Base-by-base conservation (phyloP, 2,113 vertebrate genomes). In the Camelus bactrianus region DNA sequence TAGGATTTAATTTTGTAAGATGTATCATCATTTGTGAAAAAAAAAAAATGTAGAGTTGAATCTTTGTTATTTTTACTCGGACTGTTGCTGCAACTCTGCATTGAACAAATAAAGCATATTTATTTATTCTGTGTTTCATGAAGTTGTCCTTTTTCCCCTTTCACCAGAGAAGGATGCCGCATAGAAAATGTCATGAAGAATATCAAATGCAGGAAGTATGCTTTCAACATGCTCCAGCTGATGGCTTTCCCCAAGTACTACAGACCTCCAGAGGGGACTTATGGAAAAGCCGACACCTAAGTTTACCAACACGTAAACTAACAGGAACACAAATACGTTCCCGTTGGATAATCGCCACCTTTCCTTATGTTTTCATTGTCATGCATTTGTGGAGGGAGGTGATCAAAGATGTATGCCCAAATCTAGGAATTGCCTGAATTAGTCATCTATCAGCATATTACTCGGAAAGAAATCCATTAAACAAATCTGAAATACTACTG, bases 111-210 rank as follows among this genome's bases (percentile, higher is more conserved):
- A 99, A 99, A 99, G 98, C 98, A 96, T 99, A 99, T 99, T 99
- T 99, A 96, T 98, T 98, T 99, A 99, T 98, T 98, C 98, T 76
- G 94, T 99, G 98, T 98, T 99, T 99, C 98, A 99, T 98, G 98
- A 98, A 98, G 98, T 98, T 99, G 98, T 99, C 30, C 98, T 99
- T 99, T 99, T 98, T 97, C 98, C 98, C 98, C 98, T 99, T 98
- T 98, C 93, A 98, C 98, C 99, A 99, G 99, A 99, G 99, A 99
- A 99, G 99, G 99, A 99, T 99, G 99, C 99, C 99, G 99, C 98
- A 99, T 99, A 99, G 99, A 99, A 98, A 99, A 99, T 98, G 99
- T 99, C 95, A 99, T 99, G 99, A 99, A 99, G 99, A 99, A 99
- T 98, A 99, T 99, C 98, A 99, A 98, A 98, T 99, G 99, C 99